Base-by-base conservation (phyloP, 2,113 vertebrate genomes). In the Pithys albifrons region DNA sequence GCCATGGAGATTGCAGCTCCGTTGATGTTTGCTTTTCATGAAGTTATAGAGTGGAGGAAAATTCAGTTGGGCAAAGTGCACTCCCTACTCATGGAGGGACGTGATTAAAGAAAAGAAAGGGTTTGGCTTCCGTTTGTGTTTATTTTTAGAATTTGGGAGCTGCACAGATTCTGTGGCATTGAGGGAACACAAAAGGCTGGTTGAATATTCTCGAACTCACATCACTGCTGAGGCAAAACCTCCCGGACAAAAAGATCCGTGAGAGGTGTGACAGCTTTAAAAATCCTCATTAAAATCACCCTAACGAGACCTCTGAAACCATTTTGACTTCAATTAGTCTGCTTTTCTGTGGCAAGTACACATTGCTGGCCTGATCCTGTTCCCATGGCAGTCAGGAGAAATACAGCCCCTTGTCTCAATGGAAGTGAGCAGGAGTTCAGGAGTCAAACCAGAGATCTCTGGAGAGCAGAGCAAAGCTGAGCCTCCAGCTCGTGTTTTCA, bases 261-360 rank as follows among this genome's bases (percentile, higher is more conserved):
- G 37, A 91, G 33, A 89, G 88, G 28, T 29, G 59, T 17, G 51
- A 80, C 45, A 93, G 90, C 69, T 91, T 84, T 48, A 94, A 91
- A 92, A 94, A 65, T 71, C 83, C 76, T 96, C 92, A 89, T 94
- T 96, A 96, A 94, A 94, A 91, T 69, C 88, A 93, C 75, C 83
- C 80, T 79, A 94, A 52, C 4, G 67, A 93, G 90, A 92, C 92
- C 88, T 92, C 72, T 93, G 35, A 57, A 92, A 72, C 45, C 65
- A 54, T 93, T 92, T 92, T 78, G 65, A 61, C 83, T 96, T 89
- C 88, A 92, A 87, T 95, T 82, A 91, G 27, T 84, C 57, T 87
- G 61, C 61, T 86, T 65, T 76, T 72, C 73, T 59, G 57, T 88
- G 79, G 86, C 85, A 87, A 82, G 82, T 70, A 65, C 81, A 64